Percentiles rank a stretch among this genome's conserved stretches.
Evolutionary conservation across 1,140 invertebrate species (phyloP).

Genomic region (Brachionus rubens): DNA sequence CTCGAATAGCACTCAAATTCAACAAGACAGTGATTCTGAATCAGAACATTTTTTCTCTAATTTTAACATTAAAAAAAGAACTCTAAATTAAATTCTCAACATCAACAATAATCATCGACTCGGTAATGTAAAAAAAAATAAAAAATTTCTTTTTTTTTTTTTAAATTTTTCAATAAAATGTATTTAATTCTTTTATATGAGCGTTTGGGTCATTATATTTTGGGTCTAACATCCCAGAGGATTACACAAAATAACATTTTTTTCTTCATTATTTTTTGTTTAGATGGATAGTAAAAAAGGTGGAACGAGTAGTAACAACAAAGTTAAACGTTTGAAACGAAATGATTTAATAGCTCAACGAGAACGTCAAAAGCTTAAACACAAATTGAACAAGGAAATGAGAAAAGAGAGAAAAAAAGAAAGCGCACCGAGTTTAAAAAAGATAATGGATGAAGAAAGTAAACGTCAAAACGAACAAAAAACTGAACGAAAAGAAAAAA

Average conservation of each 20-base stretch:
- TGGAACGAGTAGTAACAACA: background rate
- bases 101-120: no score
- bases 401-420: slow-evolving; percentile 8
- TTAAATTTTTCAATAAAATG: background rate
- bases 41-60: slow-evolving; percentile 31
- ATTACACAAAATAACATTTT: no score
- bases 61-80: slow-evolving; percentile 43
- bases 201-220: no score
- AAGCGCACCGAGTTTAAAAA: background rate
- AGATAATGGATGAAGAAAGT: background rate
- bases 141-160: background rate
- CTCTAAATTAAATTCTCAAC: slow-evolving; percentile 26
- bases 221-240: no score
- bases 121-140: background rate
- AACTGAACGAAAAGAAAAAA: background rate
- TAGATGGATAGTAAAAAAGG: background rate
- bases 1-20: slow-evolving; percentile 13
- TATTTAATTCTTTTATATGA: no score
- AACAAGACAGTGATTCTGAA: slow-evolving; percentile 37
- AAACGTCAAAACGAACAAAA: background rate
- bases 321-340: slow-evolving; percentile 3
- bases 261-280: no score
- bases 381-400: slow-evolving; percentile 30
- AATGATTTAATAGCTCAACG: slow-evolving; percentile 42
- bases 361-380: background rate